Conservation (phyloP, 2,888 invertebrate genomes). For the Julus scandinavius region DNA sequence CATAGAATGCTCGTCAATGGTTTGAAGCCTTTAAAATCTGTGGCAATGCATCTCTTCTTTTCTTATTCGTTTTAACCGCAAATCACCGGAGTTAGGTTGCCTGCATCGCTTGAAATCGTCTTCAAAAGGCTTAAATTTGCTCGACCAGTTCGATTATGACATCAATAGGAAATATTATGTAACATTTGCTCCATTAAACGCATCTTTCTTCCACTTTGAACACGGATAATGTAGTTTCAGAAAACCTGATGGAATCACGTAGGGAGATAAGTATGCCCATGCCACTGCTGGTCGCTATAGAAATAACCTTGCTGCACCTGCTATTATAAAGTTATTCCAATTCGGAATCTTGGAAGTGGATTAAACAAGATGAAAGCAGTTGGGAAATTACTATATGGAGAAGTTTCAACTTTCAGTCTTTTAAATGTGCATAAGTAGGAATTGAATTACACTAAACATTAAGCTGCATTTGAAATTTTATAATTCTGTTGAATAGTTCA, state of each 20-base stretch:
- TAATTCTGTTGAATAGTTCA: too few relatives aligned
- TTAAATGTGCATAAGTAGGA: background rate
- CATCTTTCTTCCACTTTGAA: background rate
- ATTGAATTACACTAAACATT: too few relatives aligned
- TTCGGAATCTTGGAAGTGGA: background rate
- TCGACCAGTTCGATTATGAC: background rate
- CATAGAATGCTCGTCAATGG: conserved; percentile 12
- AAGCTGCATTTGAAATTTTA: too few relatives aligned
- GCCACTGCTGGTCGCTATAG: background rate
- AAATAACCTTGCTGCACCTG: background rate
- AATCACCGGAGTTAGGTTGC: conserved; percentile 19
- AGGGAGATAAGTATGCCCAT: background rate
- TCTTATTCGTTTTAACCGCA: conserved; percentile 35
- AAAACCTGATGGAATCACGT: background rate
- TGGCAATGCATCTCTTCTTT: background rate
- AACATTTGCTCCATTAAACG: background rate
- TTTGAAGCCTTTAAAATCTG: conserved; percentile 1
- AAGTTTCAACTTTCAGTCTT: too few relatives aligned
- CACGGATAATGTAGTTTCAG: background rate
- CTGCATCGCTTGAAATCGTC: background rate
- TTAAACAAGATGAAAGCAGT: background rate
- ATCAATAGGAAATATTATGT: background rate
- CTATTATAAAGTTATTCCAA: background rate
- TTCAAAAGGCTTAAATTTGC: background rate
- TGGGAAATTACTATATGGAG: background rate